Percentiles rank a stretch among this genome's conserved stretches.
Evolutionary conservation across 2,113 vertebrate species (phyloP).

Genomic region (Ornithorhynchus anatinus): DNA sequence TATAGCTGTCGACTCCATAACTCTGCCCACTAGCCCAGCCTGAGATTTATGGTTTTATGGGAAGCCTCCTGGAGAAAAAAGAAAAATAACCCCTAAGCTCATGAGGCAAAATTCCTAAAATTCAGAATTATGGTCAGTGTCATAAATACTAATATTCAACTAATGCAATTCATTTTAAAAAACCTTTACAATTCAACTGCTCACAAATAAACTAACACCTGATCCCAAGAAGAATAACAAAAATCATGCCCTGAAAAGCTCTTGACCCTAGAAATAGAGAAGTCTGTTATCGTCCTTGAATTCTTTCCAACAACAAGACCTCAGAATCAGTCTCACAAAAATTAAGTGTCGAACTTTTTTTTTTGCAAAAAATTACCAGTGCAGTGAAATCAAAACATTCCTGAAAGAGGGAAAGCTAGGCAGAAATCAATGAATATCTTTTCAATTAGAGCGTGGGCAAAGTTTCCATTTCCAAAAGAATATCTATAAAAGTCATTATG

Average conservation of each 20-base stretch:
- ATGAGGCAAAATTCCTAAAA: too few relatives aligned
- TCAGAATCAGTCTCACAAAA: neutral
- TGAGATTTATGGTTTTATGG: neutral
- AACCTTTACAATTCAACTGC: neutral
- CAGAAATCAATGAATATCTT: slow-evolving; percentile 36
- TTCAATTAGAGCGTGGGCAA: neutral
- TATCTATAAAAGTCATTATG: slow-evolving; percentile 58
- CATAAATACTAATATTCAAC: neutral
- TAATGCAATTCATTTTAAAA: neutral
- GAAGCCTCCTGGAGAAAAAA: neutral
- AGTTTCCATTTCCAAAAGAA: slow-evolving; percentile 51
- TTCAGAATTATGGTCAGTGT: neutral
- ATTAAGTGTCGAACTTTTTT: neutral
- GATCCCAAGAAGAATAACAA: neutral
- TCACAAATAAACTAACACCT: neutral
- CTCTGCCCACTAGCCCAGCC: neutral
- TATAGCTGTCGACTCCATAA: neutral
- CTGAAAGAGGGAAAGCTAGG: neutral
- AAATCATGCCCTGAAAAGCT: neutral
- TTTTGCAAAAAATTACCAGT: neutral
- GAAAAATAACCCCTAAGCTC: neutral
- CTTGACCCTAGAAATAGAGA: neutral
- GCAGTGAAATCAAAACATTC: slow-evolving; percentile 23
- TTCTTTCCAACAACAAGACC: neutral
- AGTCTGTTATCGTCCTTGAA: neutral